Conservation (phyloP, 1,140 invertebrate genomes). For the Lordiphosa clarofinis region DNA sequence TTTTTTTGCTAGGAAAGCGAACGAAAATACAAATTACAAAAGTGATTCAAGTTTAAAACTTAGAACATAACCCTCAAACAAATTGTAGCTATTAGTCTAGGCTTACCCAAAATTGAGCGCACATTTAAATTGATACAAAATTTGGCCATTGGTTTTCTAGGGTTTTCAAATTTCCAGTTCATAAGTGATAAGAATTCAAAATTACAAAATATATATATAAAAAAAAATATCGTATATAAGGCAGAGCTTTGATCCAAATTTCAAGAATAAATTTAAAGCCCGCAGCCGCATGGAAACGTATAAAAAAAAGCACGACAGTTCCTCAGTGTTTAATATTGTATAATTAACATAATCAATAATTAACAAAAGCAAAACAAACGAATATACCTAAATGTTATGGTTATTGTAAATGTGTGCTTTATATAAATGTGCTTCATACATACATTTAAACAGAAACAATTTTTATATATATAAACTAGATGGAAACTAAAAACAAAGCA, state of each 20-base stretch:
- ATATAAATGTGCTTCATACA: constrained; percentile 72
- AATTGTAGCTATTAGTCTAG: constrained; percentile 67
- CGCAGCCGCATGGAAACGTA: constrained; percentile 55
- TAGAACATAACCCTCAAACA: constrained; percentile 63
- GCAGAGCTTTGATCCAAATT: constrained; percentile 44
- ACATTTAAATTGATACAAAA: constrained; percentile 34
- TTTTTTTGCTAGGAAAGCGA: constrained; percentile 16
- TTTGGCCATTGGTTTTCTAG: constrained; percentile 64
- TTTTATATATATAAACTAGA: constrained; percentile 40
- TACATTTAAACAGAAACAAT: constrained; percentile 26
- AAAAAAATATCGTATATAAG: constrained; percentile 34
- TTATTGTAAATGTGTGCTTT: constrained; percentile 75
- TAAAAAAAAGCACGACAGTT: constrained; percentile 64
- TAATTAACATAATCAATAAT: constrained; percentile 51
- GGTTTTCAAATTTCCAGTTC: constrained; percentile 69
- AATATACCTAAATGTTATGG: constrained; percentile 55
- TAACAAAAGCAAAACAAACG: constrained; percentile 27
- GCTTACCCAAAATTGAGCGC: constrained; percentile 37
- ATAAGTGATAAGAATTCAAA: constrained; percentile 76
- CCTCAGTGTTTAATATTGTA: constrained; percentile 75
- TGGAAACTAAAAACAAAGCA: constrained; percentile 42
- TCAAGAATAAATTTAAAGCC: constrained; percentile 36
- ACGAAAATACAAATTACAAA: constrained; percentile 67
- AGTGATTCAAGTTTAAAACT: constrained; percentile 77
- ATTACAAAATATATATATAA: constrained; percentile 33